phyloP scores from a whole-genome alignment of 2,797 vertebrate genomes.

The Melanotaenia boesemani region DNA sequence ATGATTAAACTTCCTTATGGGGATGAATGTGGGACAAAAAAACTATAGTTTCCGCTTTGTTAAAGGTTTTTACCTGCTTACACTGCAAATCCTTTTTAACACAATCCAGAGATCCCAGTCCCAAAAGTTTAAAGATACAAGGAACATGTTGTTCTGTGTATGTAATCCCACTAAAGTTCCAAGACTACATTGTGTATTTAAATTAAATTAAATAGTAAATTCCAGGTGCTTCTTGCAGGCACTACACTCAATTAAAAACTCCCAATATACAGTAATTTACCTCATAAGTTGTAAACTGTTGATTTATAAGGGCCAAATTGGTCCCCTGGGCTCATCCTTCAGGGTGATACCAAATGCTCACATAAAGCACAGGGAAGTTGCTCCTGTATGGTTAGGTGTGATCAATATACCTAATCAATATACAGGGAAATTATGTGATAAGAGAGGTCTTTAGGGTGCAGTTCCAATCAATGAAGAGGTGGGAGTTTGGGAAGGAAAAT shows the following conservation, averaged over 20 bases:
- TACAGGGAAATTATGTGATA: conserved; percentile 83
- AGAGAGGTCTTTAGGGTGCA: conserved; percentile 76
- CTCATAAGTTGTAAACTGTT: conserved; percentile 34
- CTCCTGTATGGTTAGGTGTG: conserved; percentile 74
- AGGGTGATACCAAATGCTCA: conserved; percentile 58
- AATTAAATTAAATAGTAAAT: background rate
- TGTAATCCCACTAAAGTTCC: background rate
- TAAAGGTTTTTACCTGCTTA: background rate
- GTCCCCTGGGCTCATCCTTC: conserved; percentile 59
- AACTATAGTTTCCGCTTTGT: background rate
- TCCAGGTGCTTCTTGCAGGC: background rate
- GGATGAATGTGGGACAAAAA: background rate
- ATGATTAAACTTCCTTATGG: background rate
- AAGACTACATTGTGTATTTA: background rate
- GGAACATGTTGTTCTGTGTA: background rate
- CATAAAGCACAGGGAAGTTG: conserved; percentile 47
- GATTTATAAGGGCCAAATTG: conserved; percentile 47
- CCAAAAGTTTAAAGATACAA: background rate
- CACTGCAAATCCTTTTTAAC: background rate
- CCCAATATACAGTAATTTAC: background rate
- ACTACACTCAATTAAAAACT: background rate
- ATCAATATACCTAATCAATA: conserved; percentile 87
- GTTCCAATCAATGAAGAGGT: conserved; percentile 79
- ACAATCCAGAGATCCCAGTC: background rate
- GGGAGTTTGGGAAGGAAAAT: conserved; percentile 74